Evolutionary conservation across 2,888 invertebrate genomes (phyloP), one percentile per base, ranked within the genome.

Genomic region (Drosophila kambysellisi): DNA sequence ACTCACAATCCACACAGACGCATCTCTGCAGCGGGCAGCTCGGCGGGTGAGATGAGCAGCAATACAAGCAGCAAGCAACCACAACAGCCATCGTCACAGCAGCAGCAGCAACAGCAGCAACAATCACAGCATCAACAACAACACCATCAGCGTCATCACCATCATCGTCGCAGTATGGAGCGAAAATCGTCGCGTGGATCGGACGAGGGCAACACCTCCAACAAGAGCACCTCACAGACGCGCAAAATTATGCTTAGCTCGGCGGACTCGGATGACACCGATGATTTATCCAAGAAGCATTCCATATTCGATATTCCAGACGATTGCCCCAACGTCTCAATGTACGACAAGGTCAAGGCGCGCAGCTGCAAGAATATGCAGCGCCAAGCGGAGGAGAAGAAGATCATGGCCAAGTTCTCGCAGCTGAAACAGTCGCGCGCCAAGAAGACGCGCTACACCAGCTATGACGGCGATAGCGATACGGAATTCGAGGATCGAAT

Each of bases 261-360:
- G 20, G 96, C 95, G 59, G 97, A 97, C 92, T 96, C 96, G 9
- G 97, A 97, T 91, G 96, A 96, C 92, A 91, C 92, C 4, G 92
- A 92, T 50, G 91, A 91, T 62, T 87, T 91, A 6, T 90, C 92
- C 25, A 97, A 97, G 92, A 97, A 97, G 92, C 97, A 97, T 94
- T 98, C 97, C 64, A 97, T 98, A 90, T 98, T 98, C 92, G 97
- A 97, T 91, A 97, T 98, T 68, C 95, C 97, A 52, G 97, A 97
- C 90, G 92, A 92, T 11, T 97, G 96, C 70, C 98, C 98, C 1
- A 98, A 98, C 91, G 97, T 98, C 71, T 98, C 98, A 12, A 99
- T 99, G 99, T 99, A 99, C 92, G 99, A 99, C 92, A 99, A 99
- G 94, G 98, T 98, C 0, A 98, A 98, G 93, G 98, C 98, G 4